Percentiles rank a stretch among this genome's conserved stretches.
Evolutionary conservation across 2,888 invertebrate species (phyloP).

Genomic region (Oxyteleia sp.): DNA sequence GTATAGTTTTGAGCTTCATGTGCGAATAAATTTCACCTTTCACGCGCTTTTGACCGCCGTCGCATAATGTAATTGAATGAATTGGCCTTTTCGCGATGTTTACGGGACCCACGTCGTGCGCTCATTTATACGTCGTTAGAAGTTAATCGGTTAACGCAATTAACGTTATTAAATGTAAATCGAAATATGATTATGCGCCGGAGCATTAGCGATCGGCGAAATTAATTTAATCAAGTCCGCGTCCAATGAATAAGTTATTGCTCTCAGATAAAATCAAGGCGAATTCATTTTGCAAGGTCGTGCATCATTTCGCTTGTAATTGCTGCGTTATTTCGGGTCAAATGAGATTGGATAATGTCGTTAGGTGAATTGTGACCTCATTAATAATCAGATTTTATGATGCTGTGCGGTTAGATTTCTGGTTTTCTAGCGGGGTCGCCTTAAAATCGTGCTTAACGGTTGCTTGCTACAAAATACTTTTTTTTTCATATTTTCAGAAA

Average conservation of each 20-base stretch:
- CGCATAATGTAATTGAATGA: constrained; percentile 45
- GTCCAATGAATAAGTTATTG: constrained; percentile 40
- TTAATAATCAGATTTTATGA: too few relatives aligned
- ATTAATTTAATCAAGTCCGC: constrained; percentile 43
- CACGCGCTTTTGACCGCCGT: constrained; percentile 40
- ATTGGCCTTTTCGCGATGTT: constrained; percentile 30
- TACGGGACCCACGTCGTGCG: constrained; percentile 2
- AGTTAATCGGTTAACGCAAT: constrained; percentile 43
- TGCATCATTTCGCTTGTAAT: constrained; percentile 18
- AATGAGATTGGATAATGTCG: constrained; percentile 21
- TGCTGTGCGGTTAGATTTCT: too few relatives aligned
- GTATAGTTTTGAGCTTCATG: constrained; percentile 48
- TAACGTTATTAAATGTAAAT: constrained; percentile 44
- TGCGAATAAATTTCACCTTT: constrained; percentile 55
- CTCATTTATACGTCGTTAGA: constrained; percentile 33
- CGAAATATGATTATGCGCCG: constrained; percentile 27
- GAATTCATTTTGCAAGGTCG: constrained; percentile 17
- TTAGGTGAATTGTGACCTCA: too few relatives aligned
- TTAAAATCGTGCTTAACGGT: too few relatives aligned
- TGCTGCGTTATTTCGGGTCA: constrained; percentile 1
- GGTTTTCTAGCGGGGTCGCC: too few relatives aligned
- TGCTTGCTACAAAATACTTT: too few relatives aligned
- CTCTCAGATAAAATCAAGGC: constrained; percentile 49
- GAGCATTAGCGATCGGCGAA: constrained; percentile 21
- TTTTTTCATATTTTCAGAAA: too few relatives aligned